A percentile compares a stretch with the other conserved stretches of the same genome.
Evolutionary conservation across 2,113 vertebrate genomes (phyloP).

Genomic region (Xenopus laevis): DNA sequence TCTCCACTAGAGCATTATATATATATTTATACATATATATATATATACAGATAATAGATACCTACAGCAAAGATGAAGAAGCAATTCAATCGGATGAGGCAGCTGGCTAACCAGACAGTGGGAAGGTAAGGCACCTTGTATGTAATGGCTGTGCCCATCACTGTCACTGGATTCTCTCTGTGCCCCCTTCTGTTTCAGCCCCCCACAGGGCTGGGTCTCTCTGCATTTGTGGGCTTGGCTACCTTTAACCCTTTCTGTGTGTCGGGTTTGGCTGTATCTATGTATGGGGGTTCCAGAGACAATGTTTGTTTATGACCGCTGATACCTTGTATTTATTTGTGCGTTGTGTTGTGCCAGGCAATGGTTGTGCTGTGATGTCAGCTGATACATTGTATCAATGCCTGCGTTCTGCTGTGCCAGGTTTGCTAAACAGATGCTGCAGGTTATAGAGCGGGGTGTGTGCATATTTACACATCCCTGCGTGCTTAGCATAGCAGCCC

Average conservation of each 20-base stretch:
- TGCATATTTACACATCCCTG: background rate
- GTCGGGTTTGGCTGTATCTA: background rate
- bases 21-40: background rate
- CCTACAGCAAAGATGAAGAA: slow-evolving; percentile 84
- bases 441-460: background rate
- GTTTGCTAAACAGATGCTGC: background rate
- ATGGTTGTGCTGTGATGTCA: too few species aligned
- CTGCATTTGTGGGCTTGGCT: too few species aligned
- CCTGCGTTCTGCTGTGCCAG: too few species aligned
- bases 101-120: slow-evolving; percentile 97
- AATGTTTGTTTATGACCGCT: background rate
- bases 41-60: background rate
- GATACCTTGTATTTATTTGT: background rate
- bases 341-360: background rate
- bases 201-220: too few species aligned
- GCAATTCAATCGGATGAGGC: slow-evolving; percentile 97
- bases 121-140: slow-evolving; percentile 79
- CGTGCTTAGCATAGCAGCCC: too few species aligned
- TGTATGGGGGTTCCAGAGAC: background rate
- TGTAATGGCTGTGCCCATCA: background rate
- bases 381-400: too few species aligned
- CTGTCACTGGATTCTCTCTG: background rate
- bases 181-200: background rate
- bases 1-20: background rate
- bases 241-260: background rate